Conservation (phyloP, 1,140 invertebrate genomes). For the Aphelenchoides besseyi region DNA sequence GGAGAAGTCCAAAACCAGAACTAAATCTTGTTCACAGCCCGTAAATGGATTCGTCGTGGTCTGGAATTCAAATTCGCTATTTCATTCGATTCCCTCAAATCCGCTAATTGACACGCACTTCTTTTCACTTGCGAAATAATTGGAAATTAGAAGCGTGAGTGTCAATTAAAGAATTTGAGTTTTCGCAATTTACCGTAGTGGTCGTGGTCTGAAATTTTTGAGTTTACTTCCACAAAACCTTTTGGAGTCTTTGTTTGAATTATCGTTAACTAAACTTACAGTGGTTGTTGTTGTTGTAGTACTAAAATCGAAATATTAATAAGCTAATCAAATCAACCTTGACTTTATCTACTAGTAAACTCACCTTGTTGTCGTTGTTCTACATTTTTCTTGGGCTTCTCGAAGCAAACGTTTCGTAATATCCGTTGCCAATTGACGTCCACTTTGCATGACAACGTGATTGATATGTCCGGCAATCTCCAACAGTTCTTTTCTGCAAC, state of each 20-base stretch:
- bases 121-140: not conserved
- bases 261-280: not conserved
- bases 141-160: constrained; percentile 15
- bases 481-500: constrained; percentile 55
- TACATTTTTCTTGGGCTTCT: constrained; percentile 58
- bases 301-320: not conserved
- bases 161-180: not conserved
- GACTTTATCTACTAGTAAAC: too few species aligned
- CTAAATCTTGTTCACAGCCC: constrained; percentile 54
- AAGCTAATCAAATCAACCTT: too few species aligned
- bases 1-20: constrained; percentile 59
- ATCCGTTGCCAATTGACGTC: constrained; percentile 55
- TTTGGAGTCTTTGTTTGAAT: constrained; percentile 6
- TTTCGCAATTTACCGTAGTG: not conserved
- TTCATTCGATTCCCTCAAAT: constrained; percentile 16
- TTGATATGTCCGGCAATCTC: constrained; percentile 59
- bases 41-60: constrained; percentile 48
- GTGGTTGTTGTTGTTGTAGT: not conserved
- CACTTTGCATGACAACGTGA: constrained; percentile 58
- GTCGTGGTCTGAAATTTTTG: constrained; percentile 11
- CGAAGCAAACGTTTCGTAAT: constrained; percentile 56
- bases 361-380: constrained; percentile 56
- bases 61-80: constrained; percentile 14
- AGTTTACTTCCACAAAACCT: not conserved
- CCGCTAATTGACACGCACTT: not conserved